Evolutionary conservation across 2,113 vertebrate genomes (phyloP).

Genomic region (Rana temporaria): DNA sequence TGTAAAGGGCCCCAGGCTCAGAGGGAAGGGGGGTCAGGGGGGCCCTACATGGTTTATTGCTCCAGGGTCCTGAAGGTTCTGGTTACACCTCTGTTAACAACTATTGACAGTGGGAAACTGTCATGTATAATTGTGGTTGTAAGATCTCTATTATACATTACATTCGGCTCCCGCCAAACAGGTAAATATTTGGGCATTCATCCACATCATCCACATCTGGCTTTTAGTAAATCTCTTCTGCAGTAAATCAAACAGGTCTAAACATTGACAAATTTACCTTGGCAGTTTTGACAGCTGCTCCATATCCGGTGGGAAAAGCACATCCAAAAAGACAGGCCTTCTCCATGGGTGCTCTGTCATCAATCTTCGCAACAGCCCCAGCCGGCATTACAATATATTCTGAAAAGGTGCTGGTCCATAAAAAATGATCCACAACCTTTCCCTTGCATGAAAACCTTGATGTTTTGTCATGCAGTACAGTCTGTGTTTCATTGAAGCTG

Average conservation of each 20-base stretch:
- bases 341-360: conserved; percentile 73
- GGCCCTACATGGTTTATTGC: too few relatives aligned
- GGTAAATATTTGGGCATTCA: too few relatives aligned
- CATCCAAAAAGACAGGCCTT: conserved; percentile 83
- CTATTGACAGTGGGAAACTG: too few relatives aligned
- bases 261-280: conserved; percentile 67
- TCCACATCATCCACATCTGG: too few relatives aligned
- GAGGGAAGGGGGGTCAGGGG: too few relatives aligned
- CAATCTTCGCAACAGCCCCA: conserved; percentile 79
- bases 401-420: conserved; percentile 83
- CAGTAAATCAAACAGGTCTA: rapidly evolving
- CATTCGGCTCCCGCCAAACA: too few relatives aligned
- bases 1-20: too few relatives aligned
- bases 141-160: too few relatives aligned
- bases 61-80: too few relatives aligned
- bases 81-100: too few relatives aligned
- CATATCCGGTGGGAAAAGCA: conserved; percentile 81
- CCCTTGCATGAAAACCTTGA: conserved; percentile 79
- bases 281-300: conserved; percentile 80
- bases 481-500: conserved; percentile 34
- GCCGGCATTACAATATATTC: conserved; percentile 82
- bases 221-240: too few relatives aligned
- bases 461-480: conserved; percentile 62
- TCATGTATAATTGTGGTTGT: too few relatives aligned
- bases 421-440: conserved; percentile 80